Base-by-base conservation (phyloP, 1,140 invertebrate genomes). In the Agrypnia vestita region DNA sequence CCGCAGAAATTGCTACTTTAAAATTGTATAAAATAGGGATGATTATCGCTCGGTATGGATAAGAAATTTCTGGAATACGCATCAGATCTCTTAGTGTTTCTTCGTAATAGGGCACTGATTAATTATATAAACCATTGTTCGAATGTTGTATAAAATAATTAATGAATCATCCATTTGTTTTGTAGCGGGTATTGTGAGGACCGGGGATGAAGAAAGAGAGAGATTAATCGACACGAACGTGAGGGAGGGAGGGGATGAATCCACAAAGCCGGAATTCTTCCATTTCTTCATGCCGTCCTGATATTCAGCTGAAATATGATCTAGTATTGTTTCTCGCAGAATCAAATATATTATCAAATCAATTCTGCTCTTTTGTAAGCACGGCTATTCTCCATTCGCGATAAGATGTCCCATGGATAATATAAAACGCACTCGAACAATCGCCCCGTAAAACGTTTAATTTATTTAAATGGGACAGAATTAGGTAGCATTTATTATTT, bases 131-230 rank as follows among this genome's bases (percentile, higher is more conserved):
- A 83, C 82, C 79, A 83, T 83, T 83, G 82, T 83, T 83, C 82
- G 82, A 83, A 83, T 83, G 82, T 79, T 83, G 82, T 83, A 80
- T 83, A 80, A 83, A 83, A 83, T 83, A 83, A 83, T 83, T 80
- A 83, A 83, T 83, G 82, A 80, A 80, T 80, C 82, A 61, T 76
- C 79, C 82, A 83, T 83, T 83, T 83, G 82, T 83, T 80, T 79
- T 69, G 79, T 62, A 71, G 76, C 72, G 67, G 55, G 81, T 69
- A 83, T 83, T 83, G 82, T 83, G 76, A 72, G 76, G 44, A 43
- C 19, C 19, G 13, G 78, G 61, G 74, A 75, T 74, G 75, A 78
- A 80, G 74, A 64, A 76, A 62, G 74, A 77, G 71, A 51, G 72
- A 67, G 74, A 80, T 83, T 83, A 83, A 83, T 83, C 81, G 78